These are phyloP conservation scores for Liolophura sinensis DNA, from an alignment of 1,140 invertebrate species.

Conservation along the genomic window DNA sequence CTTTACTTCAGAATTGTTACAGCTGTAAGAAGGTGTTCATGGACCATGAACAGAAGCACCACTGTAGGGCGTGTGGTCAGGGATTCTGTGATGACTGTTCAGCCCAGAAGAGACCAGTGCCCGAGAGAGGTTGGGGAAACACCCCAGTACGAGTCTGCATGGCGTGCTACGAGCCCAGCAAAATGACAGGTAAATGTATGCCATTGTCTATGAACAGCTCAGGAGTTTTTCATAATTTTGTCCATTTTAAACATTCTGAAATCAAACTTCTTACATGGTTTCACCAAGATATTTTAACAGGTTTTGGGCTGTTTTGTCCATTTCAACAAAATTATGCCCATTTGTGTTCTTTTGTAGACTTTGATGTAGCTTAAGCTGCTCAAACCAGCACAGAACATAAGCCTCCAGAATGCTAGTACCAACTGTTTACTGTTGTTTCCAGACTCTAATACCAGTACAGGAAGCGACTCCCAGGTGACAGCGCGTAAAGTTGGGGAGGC, in stretches of 20 bases:
- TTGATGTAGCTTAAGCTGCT: background rate
- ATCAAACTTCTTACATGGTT: too few species aligned
- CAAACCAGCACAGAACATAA: background rate
- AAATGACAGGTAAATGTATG: slow-evolving; percentile 24
- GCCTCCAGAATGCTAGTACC: background rate
- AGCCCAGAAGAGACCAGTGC: slow-evolving; percentile 52
- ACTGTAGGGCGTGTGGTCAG: slow-evolving; percentile 72
- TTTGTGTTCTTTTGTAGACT: too few species aligned
- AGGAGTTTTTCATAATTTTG: too few species aligned
- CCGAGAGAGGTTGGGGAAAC: slow-evolving; percentile 60
- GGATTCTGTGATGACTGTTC: slow-evolving; percentile 62
- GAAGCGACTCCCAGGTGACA: slow-evolving; percentile 66
- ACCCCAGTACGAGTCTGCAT: slow-evolving; percentile 60
- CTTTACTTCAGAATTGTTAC: slow-evolving; percentile 65
- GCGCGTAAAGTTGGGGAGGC: slow-evolving; percentile 62
- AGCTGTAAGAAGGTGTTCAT: slow-evolving; percentile 65
- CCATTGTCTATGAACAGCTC: too few species aligned
- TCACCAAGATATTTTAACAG: too few species aligned
- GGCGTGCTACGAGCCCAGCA: slow-evolving; percentile 42
- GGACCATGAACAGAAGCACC: slow-evolving; percentile 68
- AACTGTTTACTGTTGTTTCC: slow-evolving; percentile 6
- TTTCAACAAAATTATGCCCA: too few species aligned
- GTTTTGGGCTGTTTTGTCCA: too few species aligned
- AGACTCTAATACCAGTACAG: slow-evolving; percentile 23
- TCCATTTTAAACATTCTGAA: too few species aligned